Conservation (phyloP, 64 coral and sea anemone genomes). For the Stichodactyla mertensii region DNA sequence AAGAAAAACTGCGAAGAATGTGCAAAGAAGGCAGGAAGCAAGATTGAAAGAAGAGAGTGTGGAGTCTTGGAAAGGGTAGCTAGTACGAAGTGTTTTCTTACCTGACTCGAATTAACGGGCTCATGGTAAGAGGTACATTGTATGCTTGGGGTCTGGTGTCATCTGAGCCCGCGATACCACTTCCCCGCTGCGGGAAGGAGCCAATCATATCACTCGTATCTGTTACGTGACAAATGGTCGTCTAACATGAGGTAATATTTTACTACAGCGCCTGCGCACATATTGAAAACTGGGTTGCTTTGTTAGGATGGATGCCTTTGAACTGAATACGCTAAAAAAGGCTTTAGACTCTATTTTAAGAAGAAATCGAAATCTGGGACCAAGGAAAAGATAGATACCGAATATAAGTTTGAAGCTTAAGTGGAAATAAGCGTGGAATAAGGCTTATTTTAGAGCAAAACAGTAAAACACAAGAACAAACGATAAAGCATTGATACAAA, state of each 20-base stretch:
- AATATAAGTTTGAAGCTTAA: no score
- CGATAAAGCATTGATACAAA: neutral
- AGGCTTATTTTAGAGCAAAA: neutral
- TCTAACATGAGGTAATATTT: neutral
- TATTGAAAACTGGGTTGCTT: neutral
- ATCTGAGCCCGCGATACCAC: constrained; percentile 88
- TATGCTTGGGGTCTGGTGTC: constrained; percentile 45
- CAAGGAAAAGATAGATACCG: no score
- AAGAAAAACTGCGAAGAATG: neutral
- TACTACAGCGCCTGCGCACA: neutral
- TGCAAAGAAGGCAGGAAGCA: neutral
- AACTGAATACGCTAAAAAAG: neutral
- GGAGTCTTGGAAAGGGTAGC: neutral
- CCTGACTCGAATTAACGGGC: constrained; percentile 25
- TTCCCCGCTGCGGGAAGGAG: constrained; percentile 95
- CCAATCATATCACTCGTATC: constrained; percentile 97
- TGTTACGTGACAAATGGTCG: constrained; percentile 97
- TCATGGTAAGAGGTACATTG: constrained; percentile 24
- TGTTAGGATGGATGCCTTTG: neutral
- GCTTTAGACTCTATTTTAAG: neutral
- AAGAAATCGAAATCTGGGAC: no score
- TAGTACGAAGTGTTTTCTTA: neutral
- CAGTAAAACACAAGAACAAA: neutral
- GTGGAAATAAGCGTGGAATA: neutral
- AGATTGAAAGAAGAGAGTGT: neutral